These are phyloP conservation scores for Nymphicus hollandicus DNA, from an alignment of 2,113 vertebrate species.

Conservation along the genomic window DNA sequence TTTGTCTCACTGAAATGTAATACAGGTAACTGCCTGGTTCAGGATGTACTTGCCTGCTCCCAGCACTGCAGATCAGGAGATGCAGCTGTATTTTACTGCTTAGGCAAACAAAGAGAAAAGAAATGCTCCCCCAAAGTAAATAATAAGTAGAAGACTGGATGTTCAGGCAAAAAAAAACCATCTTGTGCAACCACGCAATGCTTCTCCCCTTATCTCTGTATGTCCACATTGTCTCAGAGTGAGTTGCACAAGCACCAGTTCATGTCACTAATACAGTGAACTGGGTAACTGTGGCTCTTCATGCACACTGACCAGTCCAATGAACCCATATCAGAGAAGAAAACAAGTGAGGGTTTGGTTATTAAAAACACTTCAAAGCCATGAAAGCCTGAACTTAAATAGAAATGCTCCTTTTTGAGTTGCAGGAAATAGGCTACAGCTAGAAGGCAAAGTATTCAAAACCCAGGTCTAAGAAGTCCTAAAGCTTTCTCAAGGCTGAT, in stretches of 20 bases:
- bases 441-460: not conserved
- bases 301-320: no score
- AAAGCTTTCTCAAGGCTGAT: not conserved
- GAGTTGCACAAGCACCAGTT: accelerated
- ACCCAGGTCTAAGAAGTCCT: not conserved
- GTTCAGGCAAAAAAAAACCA: not conserved
- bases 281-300: not conserved
- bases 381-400: not conserved
- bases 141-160: not conserved
- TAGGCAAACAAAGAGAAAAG: not conserved
- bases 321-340: not conserved
- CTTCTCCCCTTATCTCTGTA: not conserved
- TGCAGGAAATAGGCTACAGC: not conserved
- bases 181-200: not conserved
- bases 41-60: not conserved
- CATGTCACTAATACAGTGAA: not conserved
- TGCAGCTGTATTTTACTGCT: not conserved
- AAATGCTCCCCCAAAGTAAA: not conserved
- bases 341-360: not conserved
- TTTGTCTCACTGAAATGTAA: not conserved
- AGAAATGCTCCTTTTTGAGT: not conserved
- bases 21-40: not conserved
- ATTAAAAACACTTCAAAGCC: not conserved
- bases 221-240: not conserved
- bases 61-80: not conserved